Percentiles rank a stretch among this genome's conserved stretches.
Evolutionary conservation across 2,888 invertebrate species (phyloP).

Genomic region (Oscheius myriophilus): DNA sequence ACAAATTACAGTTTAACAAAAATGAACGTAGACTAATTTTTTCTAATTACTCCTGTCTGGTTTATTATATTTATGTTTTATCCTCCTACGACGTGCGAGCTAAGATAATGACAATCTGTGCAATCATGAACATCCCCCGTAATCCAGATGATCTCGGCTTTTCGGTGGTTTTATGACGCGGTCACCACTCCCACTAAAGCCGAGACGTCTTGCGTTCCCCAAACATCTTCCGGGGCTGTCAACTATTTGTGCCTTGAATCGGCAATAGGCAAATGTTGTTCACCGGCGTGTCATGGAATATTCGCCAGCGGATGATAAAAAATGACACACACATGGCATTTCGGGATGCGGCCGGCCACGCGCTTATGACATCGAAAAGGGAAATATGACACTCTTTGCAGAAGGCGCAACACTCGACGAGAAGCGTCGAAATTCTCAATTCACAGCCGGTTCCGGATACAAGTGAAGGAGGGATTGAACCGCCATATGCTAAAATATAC

Average conservation of each 20-base stretch:
- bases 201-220: too few species aligned
- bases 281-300: conserved; percentile 1
- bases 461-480: conserved; percentile 35
- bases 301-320: background rate
- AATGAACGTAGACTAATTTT: too few species aligned
- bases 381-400: conserved; percentile 15
- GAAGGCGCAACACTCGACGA: conserved; percentile 37
- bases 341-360: background rate
- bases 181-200: too few species aligned
- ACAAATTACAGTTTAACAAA: too few species aligned
- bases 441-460: background rate
- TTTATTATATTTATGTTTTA: too few species aligned
- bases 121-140: conserved; percentile 20
- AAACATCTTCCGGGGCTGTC: too few species aligned
- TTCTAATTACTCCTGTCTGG: too few species aligned
- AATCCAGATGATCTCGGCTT: conserved; percentile 7
- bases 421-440: conserved; percentile 49
- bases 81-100: too few species aligned
- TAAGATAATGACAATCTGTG: too few species aligned
- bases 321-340: conserved; percentile 11
- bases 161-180: too few species aligned
- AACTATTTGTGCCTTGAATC: too few species aligned
- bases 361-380: background rate
- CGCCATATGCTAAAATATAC: conserved; percentile 29
- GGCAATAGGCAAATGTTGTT: conserved; percentile 12